Conservation (phyloP, 2,888 invertebrate species). For the Sminthurides aquaticus region DNA sequence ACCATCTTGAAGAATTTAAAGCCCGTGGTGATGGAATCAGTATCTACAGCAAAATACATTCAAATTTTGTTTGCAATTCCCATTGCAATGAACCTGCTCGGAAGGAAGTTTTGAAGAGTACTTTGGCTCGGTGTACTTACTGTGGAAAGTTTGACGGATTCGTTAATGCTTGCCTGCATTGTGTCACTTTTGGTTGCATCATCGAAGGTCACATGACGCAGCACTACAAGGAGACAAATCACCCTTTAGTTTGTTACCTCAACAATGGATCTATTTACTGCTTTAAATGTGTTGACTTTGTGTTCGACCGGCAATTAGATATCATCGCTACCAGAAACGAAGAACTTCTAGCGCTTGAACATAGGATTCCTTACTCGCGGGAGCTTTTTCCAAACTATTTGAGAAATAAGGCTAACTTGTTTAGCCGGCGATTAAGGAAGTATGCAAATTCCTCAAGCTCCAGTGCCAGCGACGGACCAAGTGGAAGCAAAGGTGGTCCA, state of each 20-base stretch:
- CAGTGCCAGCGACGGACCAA: not conserved
- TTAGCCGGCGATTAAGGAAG: conserved; percentile 5
- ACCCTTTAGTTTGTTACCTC: conserved; percentile 77
- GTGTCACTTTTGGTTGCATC: conserved; percentile 73
- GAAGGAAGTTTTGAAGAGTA: conserved; percentile 45
- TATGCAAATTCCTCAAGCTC: not conserved
- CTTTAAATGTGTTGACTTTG: conserved; percentile 82
- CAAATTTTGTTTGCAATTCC: conserved; percentile 72
- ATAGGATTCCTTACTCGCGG: conserved; percentile 19
- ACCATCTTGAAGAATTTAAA: conserved; percentile 72
- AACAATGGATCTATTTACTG: conserved; percentile 84
- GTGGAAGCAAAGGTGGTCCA: not conserved
- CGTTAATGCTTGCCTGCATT: conserved; percentile 64
- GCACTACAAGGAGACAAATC: conserved; percentile 73
- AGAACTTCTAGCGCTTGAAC: conserved; percentile 67
- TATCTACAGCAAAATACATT: conserved; percentile 71
- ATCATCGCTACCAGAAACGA: conserved; percentile 49
- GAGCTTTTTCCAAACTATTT: not conserved
- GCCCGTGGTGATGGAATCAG: conserved; percentile 61
- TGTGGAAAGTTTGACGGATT: conserved; percentile 34
- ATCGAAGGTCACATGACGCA: conserved; percentile 71
- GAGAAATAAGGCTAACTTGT: not conserved
- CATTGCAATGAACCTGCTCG: conserved; percentile 45
- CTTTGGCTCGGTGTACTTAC: conserved; percentile 52
- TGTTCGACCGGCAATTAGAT: conserved; percentile 69